A percentile compares a stretch with the other conserved stretches of the same genome.
These are phyloP conservation scores for Cyrtodaria siliqua DNA, from an alignment of 2,888 invertebrate genomes.

Conservation along the genomic window DNA sequence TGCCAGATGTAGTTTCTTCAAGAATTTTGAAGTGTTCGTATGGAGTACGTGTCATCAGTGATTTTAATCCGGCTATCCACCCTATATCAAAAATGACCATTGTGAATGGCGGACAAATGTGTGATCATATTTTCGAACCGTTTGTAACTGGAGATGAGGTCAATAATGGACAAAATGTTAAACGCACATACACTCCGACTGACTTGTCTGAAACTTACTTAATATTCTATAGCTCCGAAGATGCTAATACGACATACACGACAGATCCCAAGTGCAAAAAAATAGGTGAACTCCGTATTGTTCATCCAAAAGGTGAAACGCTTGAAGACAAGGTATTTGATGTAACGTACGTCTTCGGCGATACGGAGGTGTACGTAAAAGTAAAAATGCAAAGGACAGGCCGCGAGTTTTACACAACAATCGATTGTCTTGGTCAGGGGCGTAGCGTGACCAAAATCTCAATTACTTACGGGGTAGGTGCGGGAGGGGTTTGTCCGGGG, in stretches of 20 bases:
- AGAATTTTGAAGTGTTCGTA: too few relatives aligned
- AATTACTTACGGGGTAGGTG: too few relatives aligned
- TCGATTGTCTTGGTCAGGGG: too few relatives aligned
- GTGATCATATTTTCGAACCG: neutral
- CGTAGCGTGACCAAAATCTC: too few relatives aligned
- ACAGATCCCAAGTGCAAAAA: neutral
- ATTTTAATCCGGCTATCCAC: neutral
- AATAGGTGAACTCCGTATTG: neutral
- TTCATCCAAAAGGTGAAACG: slow-evolving; percentile 8
- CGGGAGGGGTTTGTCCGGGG: too few relatives aligned
- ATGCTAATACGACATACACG: neutral
- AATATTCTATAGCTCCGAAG: neutral
- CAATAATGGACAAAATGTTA: neutral
- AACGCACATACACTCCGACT: neutral
- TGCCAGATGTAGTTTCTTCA: too few relatives aligned
- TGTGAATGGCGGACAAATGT: neutral
- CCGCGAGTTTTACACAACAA: neutral
- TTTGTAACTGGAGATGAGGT: slow-evolving; percentile 1
- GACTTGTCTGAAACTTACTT: neutral
- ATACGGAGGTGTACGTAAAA: slow-evolving; percentile 3
- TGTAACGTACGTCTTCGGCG: neutral
- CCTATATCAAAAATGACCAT: neutral
- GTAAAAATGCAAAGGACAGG: neutral
- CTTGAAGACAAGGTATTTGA: slow-evolving; percentile 2
- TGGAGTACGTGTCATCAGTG: too few relatives aligned